These are phyloP conservation scores for Corythornis vintsioides DNA, from an alignment of 2,113 vertebrate genomes.

Conservation along the genomic window DNA sequence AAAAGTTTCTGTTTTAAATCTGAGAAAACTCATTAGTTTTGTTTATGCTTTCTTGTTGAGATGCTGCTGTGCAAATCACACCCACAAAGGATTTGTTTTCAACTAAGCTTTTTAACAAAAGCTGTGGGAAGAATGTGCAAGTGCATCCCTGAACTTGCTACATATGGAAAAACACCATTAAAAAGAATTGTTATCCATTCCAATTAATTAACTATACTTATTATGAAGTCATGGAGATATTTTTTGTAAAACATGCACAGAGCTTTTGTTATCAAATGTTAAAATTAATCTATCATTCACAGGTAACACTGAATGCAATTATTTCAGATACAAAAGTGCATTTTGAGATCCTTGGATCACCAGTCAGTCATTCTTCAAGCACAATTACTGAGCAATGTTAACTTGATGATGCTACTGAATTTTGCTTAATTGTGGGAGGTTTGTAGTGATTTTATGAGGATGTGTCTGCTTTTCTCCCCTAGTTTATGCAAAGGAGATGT, in stretches of 20 bases:
- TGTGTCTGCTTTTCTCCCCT: neutral
- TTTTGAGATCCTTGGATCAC: neutral
- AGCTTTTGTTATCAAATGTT: neutral
- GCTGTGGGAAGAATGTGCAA: neutral
- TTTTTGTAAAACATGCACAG: neutral
- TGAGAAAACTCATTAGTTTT: neutral
- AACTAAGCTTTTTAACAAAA: neutral
- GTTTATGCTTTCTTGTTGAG: neutral
- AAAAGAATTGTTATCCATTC: neutral
- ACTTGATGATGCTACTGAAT: neutral
- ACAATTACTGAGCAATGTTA: neutral
- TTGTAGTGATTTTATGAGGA: neutral
- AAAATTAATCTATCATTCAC: neutral
- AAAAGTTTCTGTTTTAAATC: neutral
- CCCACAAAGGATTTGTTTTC: neutral
- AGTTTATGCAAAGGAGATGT: neutral
- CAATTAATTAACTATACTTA: neutral
- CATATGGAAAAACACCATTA: neutral
- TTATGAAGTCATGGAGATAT: neutral
- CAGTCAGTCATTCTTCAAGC: neutral
- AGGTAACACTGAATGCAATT: neutral
- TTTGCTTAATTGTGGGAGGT: neutral
- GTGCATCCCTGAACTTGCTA: neutral
- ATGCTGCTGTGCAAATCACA: neutral
- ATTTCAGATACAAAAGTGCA: neutral